Percentiles rank a stretch among this genome's conserved stretches.
These are phyloP conservation scores for Dolichotis patagonum DNA, from an alignment of 2,113 vertebrate species.

Conservation along the genomic window DNA sequence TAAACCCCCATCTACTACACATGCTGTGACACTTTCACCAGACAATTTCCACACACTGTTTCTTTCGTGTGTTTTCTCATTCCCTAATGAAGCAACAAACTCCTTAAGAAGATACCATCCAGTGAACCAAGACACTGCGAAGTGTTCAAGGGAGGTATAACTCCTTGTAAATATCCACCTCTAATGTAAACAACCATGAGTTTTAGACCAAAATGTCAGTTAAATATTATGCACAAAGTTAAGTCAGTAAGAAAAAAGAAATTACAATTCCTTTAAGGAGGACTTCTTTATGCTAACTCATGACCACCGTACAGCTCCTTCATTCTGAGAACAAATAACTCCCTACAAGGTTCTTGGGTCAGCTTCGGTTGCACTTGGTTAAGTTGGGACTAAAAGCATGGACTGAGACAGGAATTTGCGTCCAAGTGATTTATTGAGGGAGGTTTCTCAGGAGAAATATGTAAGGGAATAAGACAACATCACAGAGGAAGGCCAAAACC, in stretches of 20 bases:
- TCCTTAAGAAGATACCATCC: neutral
- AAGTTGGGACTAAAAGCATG: neutral
- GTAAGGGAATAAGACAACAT: neutral
- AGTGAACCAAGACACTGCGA: neutral
- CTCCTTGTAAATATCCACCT: neutral
- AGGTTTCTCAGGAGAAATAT: neutral
- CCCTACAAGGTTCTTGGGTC: neutral
- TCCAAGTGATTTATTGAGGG: neutral
- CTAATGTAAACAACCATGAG: neutral
- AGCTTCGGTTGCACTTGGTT: neutral
- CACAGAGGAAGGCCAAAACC: neutral
- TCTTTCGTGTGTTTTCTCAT: neutral
- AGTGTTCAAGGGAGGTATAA: neutral
- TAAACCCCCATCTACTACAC: neutral
- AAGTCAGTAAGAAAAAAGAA: neutral
- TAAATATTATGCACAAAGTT: slow-evolving; percentile 9
- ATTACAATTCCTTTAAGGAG: neutral
- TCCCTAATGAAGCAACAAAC: neutral
- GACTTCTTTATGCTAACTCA: neutral
- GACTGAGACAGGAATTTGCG: neutral
- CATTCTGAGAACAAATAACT: neutral
- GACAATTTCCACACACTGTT: neutral
- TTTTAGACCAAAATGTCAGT: neutral
- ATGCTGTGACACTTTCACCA: neutral
- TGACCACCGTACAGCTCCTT: neutral